Base-by-base conservation (phyloP, 2,113 vertebrate species). In the Psittacus erithacus region DNA sequence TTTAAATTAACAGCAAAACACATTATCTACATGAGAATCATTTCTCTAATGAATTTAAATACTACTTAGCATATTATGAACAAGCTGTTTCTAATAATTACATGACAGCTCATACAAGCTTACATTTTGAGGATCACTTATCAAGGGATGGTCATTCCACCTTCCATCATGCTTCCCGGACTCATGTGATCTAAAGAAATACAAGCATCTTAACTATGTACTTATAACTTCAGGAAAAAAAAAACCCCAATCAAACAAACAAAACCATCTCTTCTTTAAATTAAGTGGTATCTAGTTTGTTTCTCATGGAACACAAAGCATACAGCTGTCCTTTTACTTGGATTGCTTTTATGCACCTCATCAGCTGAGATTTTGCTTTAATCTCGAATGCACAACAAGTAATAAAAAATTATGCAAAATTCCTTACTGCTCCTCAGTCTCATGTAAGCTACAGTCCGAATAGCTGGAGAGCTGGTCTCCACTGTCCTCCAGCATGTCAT, bases 401-500 rank as follows among this genome's bases (percentile, higher is more conserved):
- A 60, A 80, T 5, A n/a, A 70, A 35, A 81, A 52, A 11, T 3
- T 8, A 17, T 25, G 35, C 38, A 46, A 55, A 89, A 82, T 27
- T 86, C 29, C 98, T 98, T 98, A 99, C 99, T 98, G 98, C 78
- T 95, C 97, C 38, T 96, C 97, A 44, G 95, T 7, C 70, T 98
- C 98, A 23, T 98, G 97, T 87, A 98, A 97, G 59, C 98, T 98
- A 78, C 98, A 98, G 87, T 98, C 97, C 0, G 98, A 98, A 92
- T 92, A 97, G 77, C 97, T 98, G 91, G 98, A 99, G 81, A 97
- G 98, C 49, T 99, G 98, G 70, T 99, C 99, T 70, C 97, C 96
- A 93, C 98, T 99, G 94, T 99, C 99, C 64, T 99, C 99, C 89
- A 99, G 98, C 99, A 99, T 99, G 93, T 99, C 99, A 97, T 99